A percentile compares a stretch with the other conserved stretches of the same genome.
These are phyloP conservation scores for Sphaerophoria taeniata DNA, from an alignment of 2,888 invertebrate species.

Conservation along the genomic window DNA sequence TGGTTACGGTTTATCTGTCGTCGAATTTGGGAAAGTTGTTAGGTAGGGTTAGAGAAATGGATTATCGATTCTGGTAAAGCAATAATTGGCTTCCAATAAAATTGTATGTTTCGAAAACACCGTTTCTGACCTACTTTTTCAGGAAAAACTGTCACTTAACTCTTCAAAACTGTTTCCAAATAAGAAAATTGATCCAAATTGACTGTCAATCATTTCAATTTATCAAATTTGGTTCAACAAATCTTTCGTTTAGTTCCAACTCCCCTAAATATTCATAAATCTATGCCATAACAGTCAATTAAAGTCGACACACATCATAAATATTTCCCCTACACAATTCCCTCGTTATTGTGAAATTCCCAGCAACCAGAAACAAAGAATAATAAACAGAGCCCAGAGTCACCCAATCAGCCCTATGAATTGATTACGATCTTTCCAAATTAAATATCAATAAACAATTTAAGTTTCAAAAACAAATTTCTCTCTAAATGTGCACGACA, in stretches of 20 bases:
- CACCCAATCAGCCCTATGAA: slow-evolving; percentile 51
- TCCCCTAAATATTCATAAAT: slow-evolving; percentile 48
- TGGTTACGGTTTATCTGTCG: neutral
- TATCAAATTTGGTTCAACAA: slow-evolving; percentile 48
- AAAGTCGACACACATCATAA: slow-evolving; percentile 49
- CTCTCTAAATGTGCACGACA: neutral
- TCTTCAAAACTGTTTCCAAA: too few relatives aligned
- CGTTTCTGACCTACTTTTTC: too few relatives aligned
- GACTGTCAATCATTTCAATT: slow-evolving; percentile 14
- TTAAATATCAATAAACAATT: slow-evolving; percentile 71
- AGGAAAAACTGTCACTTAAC: too few relatives aligned
- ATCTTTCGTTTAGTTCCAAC: slow-evolving; percentile 25
- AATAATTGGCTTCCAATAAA: too few relatives aligned
- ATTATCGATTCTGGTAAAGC: too few relatives aligned
- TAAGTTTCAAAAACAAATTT: slow-evolving; percentile 63
- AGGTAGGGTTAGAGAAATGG: too few relatives aligned
- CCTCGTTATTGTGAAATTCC: neutral
- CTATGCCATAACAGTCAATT: slow-evolving; percentile 46
- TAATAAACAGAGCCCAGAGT: neutral
- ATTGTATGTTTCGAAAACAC: too few relatives aligned
- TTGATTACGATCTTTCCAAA: slow-evolving; percentile 69
- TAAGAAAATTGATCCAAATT: too few relatives aligned
- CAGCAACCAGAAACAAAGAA: neutral
- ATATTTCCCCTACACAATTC: slow-evolving; percentile 29
- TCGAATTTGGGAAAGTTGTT: slow-evolving; percentile 1